phyloP scores from a whole-genome alignment of 1,140 invertebrate genomes.

The Drosophila kikkawai region DNA sequence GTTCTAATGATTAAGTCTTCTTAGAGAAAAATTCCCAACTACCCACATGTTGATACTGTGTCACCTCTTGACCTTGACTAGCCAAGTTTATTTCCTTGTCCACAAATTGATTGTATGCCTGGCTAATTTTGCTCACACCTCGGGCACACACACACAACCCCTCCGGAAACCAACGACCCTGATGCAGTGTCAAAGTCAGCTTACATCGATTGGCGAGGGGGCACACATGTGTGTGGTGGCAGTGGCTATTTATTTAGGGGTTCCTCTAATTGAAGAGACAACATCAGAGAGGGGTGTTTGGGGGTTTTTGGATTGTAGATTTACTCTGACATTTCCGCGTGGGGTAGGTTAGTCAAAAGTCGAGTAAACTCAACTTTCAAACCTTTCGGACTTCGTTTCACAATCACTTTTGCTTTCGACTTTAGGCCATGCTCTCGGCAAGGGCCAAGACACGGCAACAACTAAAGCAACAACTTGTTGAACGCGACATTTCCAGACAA shows the following conservation, averaged over 20 bases:
- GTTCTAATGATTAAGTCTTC: neutral
- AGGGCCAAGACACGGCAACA: conserved; percentile 42
- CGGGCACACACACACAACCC: neutral
- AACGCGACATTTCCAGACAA: conserved; percentile 78
- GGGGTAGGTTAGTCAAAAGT: conserved; percentile 43
- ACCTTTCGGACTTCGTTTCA: conserved; percentile 67
- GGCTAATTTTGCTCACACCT: conserved; percentile 50
- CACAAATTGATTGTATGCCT: conserved; percentile 63
- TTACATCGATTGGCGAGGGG: conserved; percentile 61
- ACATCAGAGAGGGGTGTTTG: neutral
- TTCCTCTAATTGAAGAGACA: conserved; percentile 34
- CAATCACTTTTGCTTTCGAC: conserved; percentile 84
- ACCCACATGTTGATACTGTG: conserved; percentile 5
- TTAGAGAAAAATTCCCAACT: neutral
- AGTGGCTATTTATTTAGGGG: conserved; percentile 11
- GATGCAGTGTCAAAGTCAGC: conserved; percentile 72
- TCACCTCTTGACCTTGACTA: conserved; percentile 18
- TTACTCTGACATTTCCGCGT: conserved; percentile 61
- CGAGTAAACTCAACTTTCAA: conserved; percentile 68
- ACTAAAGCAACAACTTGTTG: conserved; percentile 53
- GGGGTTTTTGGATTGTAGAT: neutral
- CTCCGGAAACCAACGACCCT: conserved; percentile 44
- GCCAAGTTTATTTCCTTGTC: conserved; percentile 34
- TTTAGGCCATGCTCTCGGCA: conserved; percentile 56
- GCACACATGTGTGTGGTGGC: conserved; percentile 1